phyloP scores from a whole-genome alignment of 2,888 invertebrate species.

The Scaptomyza reducta region DNA sequence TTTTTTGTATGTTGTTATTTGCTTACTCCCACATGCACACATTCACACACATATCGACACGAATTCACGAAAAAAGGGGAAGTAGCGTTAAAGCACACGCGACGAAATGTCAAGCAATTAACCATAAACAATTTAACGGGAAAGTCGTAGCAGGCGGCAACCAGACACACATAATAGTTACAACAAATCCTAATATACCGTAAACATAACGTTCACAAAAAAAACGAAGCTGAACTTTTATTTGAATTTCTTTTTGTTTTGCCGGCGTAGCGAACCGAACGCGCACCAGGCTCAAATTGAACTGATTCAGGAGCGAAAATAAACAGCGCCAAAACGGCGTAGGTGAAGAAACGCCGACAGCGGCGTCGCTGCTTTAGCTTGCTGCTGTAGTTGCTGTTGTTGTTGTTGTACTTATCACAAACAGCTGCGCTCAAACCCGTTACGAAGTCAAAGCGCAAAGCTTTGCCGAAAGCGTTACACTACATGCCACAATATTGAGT shows the following conservation, averaged over 20 bases:
- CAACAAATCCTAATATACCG: constrained; percentile 19
- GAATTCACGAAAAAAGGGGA: background rate
- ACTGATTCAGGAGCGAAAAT: constrained; percentile 51
- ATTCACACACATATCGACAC: background rate
- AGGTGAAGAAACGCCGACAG: constrained; percentile 26
- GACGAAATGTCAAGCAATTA: constrained; percentile 5
- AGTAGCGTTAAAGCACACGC: constrained; percentile 1
- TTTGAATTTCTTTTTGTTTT: constrained; percentile 23
- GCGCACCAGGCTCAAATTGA: constrained; percentile 67
- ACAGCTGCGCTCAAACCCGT: constrained; percentile 52
- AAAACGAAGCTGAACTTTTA: constrained; percentile 2
- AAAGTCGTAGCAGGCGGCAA: constrained; percentile 1
- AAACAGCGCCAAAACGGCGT: constrained; percentile 37
- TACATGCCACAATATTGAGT: constrained; percentile 3
- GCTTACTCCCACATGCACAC: background rate
- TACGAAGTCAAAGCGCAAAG: constrained; percentile 19
- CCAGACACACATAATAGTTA: constrained; percentile 6
- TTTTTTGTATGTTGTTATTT: background rate
- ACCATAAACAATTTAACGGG: constrained; percentile 10
- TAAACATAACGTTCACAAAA: background rate
- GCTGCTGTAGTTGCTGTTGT: constrained; percentile 14
- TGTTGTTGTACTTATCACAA: constrained; percentile 57
- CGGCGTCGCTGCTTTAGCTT: constrained; percentile 11
- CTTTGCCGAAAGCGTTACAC: constrained; percentile 49
- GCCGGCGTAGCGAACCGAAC: constrained; percentile 58